Percentiles rank a stretch among this genome's conserved stretches.
Conservation (phyloP, 2,113 vertebrate genomes). For the Forbesichthys agassizii region DNA sequence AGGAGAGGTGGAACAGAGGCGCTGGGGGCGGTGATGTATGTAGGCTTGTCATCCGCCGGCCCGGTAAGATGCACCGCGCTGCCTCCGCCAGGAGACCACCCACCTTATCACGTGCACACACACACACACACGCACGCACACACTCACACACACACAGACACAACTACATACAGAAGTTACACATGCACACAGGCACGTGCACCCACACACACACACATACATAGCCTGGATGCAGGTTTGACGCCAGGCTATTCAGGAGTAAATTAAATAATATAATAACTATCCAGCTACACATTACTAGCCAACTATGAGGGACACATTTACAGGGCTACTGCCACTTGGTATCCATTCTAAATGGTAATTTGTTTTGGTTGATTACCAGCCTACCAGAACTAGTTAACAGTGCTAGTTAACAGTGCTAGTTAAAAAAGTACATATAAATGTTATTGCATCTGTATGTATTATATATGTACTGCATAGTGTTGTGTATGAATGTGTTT, state of each 20-base stretch:
- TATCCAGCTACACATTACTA: too few relatives aligned
- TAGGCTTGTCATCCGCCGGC: constrained; percentile 78
- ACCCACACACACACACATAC: not conserved
- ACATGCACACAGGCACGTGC: constrained; percentile 5
- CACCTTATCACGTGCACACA: constrained; percentile 28
- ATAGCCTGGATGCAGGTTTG: constrained; percentile 62
- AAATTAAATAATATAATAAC: not conserved
- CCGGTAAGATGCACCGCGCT: constrained; percentile 80
- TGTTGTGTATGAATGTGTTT: constrained; percentile 40
- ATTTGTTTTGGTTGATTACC: too few relatives aligned
- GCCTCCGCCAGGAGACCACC: constrained; percentile 76
- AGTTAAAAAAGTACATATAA: not conserved
- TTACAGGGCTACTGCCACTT: not conserved
- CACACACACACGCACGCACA: not conserved
- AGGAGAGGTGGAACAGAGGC: constrained; percentile 68
- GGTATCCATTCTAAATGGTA: too few relatives aligned
- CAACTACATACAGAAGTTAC: not conserved
- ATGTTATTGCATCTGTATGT: not conserved
- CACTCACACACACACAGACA: not conserved
- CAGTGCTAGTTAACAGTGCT: too few relatives aligned
- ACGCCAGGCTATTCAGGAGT: constrained; percentile 42
- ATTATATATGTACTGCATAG: constrained; percentile 6
- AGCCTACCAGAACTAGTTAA: too few relatives aligned
- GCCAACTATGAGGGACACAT: not conserved
- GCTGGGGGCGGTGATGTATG: constrained; percentile 81